These are phyloP conservation scores for Gadopsis marmoratus DNA, from an alignment of 2,797 vertebrate genomes.

Conservation along the genomic window DNA sequence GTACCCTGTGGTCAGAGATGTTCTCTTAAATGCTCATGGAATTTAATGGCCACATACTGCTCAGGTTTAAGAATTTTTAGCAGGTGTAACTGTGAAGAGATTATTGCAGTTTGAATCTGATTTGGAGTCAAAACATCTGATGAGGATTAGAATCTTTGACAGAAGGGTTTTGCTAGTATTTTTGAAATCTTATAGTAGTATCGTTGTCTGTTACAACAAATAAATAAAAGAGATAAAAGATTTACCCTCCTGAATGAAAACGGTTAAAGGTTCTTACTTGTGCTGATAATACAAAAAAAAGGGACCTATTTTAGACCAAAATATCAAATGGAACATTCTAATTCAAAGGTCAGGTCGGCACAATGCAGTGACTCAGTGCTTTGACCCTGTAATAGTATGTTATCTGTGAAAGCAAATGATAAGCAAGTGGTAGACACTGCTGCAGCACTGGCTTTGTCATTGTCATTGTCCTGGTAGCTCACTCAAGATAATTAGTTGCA, in stretches of 20 bases:
- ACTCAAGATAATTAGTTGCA: slow-evolving; percentile 69
- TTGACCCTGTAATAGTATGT: slow-evolving; percentile 45
- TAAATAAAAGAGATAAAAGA: background rate
- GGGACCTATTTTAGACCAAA: background rate
- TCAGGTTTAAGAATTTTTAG: slow-evolving; percentile 21
- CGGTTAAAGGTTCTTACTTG: background rate
- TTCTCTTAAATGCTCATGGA: slow-evolving; percentile 40
- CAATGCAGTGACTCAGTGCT: slow-evolving; percentile 24
- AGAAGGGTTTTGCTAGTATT: background rate
- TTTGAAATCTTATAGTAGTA: background rate
- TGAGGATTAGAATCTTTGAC: background rate
- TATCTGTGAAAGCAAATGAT: slow-evolving; percentile 54
- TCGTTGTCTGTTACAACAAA: background rate
- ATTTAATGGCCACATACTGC: slow-evolving; percentile 32
- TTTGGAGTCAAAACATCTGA: background rate
- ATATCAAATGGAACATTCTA: slow-evolving; percentile 4
- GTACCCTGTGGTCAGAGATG: slow-evolving; percentile 56
- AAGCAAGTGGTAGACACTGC: slow-evolving; percentile 37
- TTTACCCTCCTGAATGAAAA: background rate
- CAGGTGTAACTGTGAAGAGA: slow-evolving; percentile 15
- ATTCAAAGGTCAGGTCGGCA: slow-evolving; percentile 34
- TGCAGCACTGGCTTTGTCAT: slow-evolving; percentile 44
- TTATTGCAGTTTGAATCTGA: background rate
- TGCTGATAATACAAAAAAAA: slow-evolving; percentile 6
- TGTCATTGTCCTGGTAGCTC: slow-evolving; percentile 59